A percentile compares a stretch with the other conserved stretches of the same genome.
These are phyloP conservation scores for Spodoptera litura DNA, from an alignment of 1,140 invertebrate genomes.

Conservation along the genomic window DNA sequence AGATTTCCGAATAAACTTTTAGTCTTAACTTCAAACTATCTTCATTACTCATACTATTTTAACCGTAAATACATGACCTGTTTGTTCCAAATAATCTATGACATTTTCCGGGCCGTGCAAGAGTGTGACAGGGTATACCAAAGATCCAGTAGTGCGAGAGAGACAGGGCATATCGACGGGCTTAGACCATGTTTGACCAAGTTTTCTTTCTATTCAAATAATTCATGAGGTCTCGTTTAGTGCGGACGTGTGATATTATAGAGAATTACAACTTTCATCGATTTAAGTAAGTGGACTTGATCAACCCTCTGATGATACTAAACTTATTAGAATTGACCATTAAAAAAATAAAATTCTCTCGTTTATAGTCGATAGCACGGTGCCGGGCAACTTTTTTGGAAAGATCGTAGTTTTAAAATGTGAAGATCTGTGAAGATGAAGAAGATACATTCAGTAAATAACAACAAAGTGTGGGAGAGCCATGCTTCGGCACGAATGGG, in stretches of 20 bases:
- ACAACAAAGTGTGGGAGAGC: no score
- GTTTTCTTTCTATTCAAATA: slow-evolving; percentile 80
- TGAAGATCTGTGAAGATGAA: no score
- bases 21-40: no score
- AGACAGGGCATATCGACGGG: slow-evolving; percentile 60
- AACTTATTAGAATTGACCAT: no score
- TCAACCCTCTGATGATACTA: background rate
- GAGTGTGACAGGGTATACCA: slow-evolving; percentile 57
- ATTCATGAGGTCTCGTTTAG: slow-evolving; percentile 70
- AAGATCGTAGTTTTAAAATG: background rate
- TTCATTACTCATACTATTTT: background rate
- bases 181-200: slow-evolving; percentile 71
- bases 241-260: slow-evolving; percentile 52
- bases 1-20: no score
- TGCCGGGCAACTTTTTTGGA: background rate
- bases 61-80: background rate
- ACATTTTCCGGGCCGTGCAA: slow-evolving; percentile 60
- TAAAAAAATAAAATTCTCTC: no score
- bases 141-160: slow-evolving; percentile 38
- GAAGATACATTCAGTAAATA: no score
- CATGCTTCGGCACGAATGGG: no score
- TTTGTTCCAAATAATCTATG: slow-evolving; percentile 63
- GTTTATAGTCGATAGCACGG: background rate
- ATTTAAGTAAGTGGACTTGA: background rate
- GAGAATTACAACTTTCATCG: slow-evolving; percentile 37